These are phyloP conservation scores for Tipula vernalis DNA, from an alignment of 2,888 invertebrate genomes.

Conservation along the genomic window DNA sequence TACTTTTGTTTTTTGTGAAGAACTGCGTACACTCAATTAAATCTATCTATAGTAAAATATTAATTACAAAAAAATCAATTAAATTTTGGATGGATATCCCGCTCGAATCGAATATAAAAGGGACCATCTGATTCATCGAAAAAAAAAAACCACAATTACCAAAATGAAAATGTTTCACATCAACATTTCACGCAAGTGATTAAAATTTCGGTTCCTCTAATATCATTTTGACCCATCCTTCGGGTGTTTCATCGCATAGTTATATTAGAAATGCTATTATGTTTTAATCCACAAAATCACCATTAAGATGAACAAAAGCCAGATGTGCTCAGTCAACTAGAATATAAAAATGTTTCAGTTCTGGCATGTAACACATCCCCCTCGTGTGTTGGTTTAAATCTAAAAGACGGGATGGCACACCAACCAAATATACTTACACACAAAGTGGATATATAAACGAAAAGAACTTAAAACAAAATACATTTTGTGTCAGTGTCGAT, in stretches of 20 bases:
- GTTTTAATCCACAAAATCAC: neutral
- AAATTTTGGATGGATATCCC: neutral
- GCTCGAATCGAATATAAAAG: neutral
- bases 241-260: neutral
- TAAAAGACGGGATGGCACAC: neutral
- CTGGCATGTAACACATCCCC: neutral
- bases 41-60: neutral
- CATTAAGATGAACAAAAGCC: neutral
- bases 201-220: neutral
- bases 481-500: neutral
- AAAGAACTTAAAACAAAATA: neutral
- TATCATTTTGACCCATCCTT: neutral
- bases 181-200: neutral
- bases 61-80: neutral
- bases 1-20: neutral
- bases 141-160: neutral
- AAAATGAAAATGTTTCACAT: neutral
- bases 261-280: neutral
- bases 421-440: neutral
- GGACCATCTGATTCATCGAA: neutral
- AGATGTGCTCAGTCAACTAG: neutral
- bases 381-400: neutral
- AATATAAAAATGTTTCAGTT: neutral
- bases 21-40: neutral
- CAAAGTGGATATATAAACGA: neutral